Percentiles rank a stretch among this genome's conserved stretches.
Evolutionary conservation across 2,888 invertebrate species (phyloP).

Genomic region (Alsophila aescularia): DNA sequence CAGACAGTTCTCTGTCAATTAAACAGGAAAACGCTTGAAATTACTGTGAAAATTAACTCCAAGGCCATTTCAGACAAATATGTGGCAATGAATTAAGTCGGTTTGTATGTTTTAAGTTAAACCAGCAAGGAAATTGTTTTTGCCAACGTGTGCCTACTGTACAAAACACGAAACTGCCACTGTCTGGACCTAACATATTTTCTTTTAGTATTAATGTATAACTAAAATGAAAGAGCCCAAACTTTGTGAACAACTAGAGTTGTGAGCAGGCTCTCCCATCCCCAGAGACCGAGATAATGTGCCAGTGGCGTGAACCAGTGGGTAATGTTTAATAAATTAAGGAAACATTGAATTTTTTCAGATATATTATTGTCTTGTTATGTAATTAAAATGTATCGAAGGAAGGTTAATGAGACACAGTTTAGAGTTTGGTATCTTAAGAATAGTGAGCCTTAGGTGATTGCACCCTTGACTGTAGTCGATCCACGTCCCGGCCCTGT

Average conservation of each 20-base stretch:
- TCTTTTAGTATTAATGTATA: conserved; percentile 63
- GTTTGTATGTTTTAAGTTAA: conserved; percentile 13
- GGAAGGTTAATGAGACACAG: conserved; percentile 68
- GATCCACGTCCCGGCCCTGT: conserved; percentile 44
- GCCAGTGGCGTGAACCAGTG: conserved; percentile 79
- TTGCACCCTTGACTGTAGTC: conserved; percentile 68
- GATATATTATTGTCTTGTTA: conserved; percentile 85
- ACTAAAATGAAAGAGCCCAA: conserved; percentile 58
- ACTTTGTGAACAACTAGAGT: conserved; percentile 69
- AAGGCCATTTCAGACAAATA: conserved; percentile 34
- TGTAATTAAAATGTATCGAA: conserved; percentile 83
- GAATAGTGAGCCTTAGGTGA: conserved; percentile 78
- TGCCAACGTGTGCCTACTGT: conserved; percentile 39
- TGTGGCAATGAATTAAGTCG: conserved; percentile 15
- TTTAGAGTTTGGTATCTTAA: conserved; percentile 72
- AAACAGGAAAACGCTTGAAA: conserved; percentile 62
- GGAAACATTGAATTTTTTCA: conserved; percentile 83
- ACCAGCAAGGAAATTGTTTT: conserved; percentile 33
- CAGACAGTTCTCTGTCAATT: conserved; percentile 67
- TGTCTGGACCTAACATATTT: conserved; percentile 71
- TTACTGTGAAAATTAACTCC: conserved; percentile 37
- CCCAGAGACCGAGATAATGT: conserved; percentile 60
- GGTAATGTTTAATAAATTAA: conserved; percentile 81
- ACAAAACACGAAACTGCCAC: conserved; percentile 44
- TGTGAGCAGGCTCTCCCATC: conserved; percentile 64